These are phyloP conservation scores for Meloidogyne floridensis DNA, from an alignment of 1,140 invertebrate species.

Conservation along the genomic window DNA sequence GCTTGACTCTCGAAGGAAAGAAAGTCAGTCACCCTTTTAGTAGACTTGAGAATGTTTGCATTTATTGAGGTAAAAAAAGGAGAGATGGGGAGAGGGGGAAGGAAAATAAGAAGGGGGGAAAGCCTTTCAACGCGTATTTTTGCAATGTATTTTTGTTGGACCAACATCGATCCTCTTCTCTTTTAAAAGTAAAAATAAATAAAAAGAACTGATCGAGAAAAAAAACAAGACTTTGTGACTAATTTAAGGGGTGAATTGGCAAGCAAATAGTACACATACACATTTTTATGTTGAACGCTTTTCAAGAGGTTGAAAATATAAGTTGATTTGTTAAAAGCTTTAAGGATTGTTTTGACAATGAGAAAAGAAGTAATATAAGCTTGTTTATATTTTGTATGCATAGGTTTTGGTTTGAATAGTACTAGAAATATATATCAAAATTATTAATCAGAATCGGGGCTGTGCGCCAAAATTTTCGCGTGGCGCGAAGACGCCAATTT, in stretches of 20 bases:
- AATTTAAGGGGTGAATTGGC: slow-evolving; percentile 2
- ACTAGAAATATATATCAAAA: no score
- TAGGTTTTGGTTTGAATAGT: no score
- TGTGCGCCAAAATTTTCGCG: no score
- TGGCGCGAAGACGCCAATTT: no score
- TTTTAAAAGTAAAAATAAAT: background rate
- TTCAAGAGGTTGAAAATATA: background rate
- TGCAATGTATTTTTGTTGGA: background rate
- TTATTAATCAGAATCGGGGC: no score
- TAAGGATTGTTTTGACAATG: background rate
- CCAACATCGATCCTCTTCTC: background rate
- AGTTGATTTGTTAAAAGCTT: background rate
- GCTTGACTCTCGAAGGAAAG: background rate
- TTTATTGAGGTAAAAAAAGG: slow-evolving; percentile 4
- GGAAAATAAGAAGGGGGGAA: background rate
- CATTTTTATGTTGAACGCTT: background rate
- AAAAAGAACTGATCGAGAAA: slow-evolving; percentile 7
- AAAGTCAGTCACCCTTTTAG: background rate
- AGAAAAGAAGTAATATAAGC: background rate
- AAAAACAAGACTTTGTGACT: background rate
- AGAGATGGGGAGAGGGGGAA: background rate
- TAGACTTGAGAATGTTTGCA: background rate
- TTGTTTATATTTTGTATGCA: no score
- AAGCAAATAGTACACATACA: background rate
- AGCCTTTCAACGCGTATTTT: background rate